Evolutionary conservation across 2,888 invertebrate genomes (phyloP), one percentile per base, ranked within the genome.

Genomic region (Platynereis dumerilii): DNA sequence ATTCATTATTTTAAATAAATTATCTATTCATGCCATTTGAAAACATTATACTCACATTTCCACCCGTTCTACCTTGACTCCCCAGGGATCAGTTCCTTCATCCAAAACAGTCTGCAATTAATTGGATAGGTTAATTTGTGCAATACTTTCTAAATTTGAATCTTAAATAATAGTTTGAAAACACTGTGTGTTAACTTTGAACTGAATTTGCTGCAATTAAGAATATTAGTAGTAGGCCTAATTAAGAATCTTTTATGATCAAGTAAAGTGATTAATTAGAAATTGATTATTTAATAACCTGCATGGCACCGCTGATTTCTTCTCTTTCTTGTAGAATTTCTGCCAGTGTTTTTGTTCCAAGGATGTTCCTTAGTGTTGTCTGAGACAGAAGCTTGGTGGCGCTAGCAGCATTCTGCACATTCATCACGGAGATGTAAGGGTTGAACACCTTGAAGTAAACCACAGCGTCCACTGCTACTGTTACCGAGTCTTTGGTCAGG

Each of bases 61-160:
- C 1, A 75, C 73, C 55, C 74, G 65, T 53, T 74, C 70, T 48
- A 72, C 72, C 56, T 72, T 72, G 17, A 73, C 69, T 20, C 72
- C 72, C 72, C 72, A 74, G 0, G 68, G 72, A 61, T 72, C 69
- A n/a, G 69, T 67, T 66, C 78, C 79, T 67, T 75, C 77, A 63
- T 80, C 80, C 15, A 81, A 67, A 28, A 77, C 58, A 7, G 29
- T 44, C 72, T 72, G 34, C n/a, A n/a, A n/a, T n/a, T n/a, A n/a
- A n/a, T n/a, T n/a, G n/a, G n/a, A n/a, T n/a, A n/a, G n/a, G n/a
- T n/a, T n/a, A n/a, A n/a, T n/a, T n/a, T n/a, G n/a, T n/a, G n/a
- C n/a, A n/a, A n/a, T n/a, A n/a, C n/a, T n/a, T n/a, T n/a, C n/a
- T n/a, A n/a, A n/a, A n/a, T n/a, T n/a, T n/a, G n/a, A n/a, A n/a